Evolutionary conservation across 2,888 invertebrate genomes (phyloP), one percentile per base, ranked within the genome.

Genomic region (Lasius platythorax): DNA sequence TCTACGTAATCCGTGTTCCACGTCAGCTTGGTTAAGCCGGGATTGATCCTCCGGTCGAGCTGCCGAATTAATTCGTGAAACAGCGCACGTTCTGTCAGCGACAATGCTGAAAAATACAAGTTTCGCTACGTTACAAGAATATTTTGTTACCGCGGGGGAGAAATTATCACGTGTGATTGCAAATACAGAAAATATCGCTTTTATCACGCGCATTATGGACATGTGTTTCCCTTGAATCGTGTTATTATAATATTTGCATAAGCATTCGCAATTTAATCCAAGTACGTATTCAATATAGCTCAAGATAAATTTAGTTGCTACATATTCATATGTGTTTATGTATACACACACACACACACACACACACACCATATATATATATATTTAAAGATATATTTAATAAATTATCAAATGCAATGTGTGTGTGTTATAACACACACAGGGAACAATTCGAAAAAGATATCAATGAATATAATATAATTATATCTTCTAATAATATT

Each of bases 1-100:
- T 97, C 97, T 37, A 96, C 96, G 93, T 97, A 96, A 83, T 97
- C 97, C 8, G 97, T 96, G 61, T 96, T 96, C 97, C 98, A 98
- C 4, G 97, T 97, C 6, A 98, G 94, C 92, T 97, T 97, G 37
- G 95, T 96, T 67, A 98, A 95, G 33, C 98, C 98, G 0, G 98
- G 97, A 78, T 96, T 96, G 56, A 98, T 96, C 95, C 97, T 97
- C 88, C 96, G 96, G 91, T 97, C 96, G 61, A 94, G 86, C 64
- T 86, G 85, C 82, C 85, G 95, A 63, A 97, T 97, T 75, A 98
- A 94, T 12, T 98, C 97, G 84, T 96, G 96, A 95, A 99, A 98
- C 2, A 99, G 95, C 66, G 96, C 95, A 46, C 97, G 95, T 93
- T 99, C 99, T 67, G 97, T 97, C 2, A 96, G 96, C 0, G 98